Evolutionary conservation across 2,888 invertebrate species (phyloP), one percentile per base, ranked within the genome.

Genomic region (Catocala nupta): DNA sequence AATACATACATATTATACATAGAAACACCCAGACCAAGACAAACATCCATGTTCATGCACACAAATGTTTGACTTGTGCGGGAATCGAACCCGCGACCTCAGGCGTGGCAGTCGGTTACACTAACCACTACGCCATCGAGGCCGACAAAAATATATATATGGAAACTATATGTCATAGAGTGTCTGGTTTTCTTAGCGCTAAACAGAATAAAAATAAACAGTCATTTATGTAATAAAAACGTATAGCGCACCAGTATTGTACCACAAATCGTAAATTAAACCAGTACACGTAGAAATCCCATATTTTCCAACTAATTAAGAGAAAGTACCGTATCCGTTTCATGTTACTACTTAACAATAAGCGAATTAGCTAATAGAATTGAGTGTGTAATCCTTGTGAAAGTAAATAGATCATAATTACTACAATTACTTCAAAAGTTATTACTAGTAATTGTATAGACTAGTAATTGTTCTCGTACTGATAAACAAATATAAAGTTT

Each of bases 271-370:
- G 1, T 45, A 45, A 45, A 45, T 12, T 39, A 54, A 50, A 11
- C 53, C 9, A 45, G 11, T 7, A 43, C 33, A 45, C 12, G 16
- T 54, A 33, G 44, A 8, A 59, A 47, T 59, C 60, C 58, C 54
- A 63, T 68, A 63, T 45, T 59, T 64, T 47, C 53, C 13, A 50
- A 5, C 47, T 47, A 55, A 65, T 55, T 36, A 65, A 72, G 81
- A 71, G 81, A 81, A 81, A 81, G 81, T 77, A 63, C 54, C 16
- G 68, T 61, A 73, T 76, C 66, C 57, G 54, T 69, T 70, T 60
- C 70, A 71, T 50, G 63, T 57, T 45, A 12, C 52, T 56, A 72
- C 70, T 64, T 53, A 11, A 65, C 70, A 54, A 75, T 61, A 59
- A 67, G 56, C 56, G 50, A 59, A 62, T 75, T 72, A 68, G 70